phyloP scores from a whole-genome alignment of 2,888 invertebrate species.

The Megalurothrips usitatus region DNA sequence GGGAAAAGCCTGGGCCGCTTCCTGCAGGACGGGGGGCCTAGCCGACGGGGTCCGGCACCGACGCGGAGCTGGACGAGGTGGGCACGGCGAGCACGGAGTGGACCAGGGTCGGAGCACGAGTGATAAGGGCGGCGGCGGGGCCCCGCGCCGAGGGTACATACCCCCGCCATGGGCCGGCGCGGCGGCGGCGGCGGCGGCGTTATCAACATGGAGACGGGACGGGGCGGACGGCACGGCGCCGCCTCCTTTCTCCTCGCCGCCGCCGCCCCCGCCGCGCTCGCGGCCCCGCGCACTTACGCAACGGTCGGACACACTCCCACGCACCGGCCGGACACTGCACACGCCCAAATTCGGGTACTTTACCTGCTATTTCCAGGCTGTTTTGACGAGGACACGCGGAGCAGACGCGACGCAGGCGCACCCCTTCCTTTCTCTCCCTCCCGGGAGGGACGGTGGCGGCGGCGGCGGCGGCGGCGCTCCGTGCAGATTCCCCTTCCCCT shows the following conservation, averaged over 20 bases:
- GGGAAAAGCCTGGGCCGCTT: not conserved
- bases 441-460: not conserved
- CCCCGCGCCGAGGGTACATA: not conserved
- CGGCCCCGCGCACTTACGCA: not conserved
- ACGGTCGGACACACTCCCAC: not conserved
- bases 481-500: slow-evolving; percentile 10
- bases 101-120: not conserved
- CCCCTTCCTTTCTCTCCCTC: not conserved
- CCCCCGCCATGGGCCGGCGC: not conserved
- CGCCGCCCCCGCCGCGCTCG: not conserved
- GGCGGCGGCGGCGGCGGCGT: not conserved
- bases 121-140: not conserved
- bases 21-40: no score
- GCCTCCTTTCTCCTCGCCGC: not conserved
- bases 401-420: not conserved
- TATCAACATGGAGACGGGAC: slow-evolving; percentile 14
- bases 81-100: not conserved
- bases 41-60: not conserved
- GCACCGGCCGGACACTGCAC: not conserved
- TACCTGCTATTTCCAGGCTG: not conserved
- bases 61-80: not conserved
- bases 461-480: not conserved
- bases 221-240: not conserved
- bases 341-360: not conserved
- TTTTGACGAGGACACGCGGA: not conserved